Evolutionary conservation across 2,888 invertebrate genomes (phyloP).

Genomic region (Pterobdella sp.): DNA sequence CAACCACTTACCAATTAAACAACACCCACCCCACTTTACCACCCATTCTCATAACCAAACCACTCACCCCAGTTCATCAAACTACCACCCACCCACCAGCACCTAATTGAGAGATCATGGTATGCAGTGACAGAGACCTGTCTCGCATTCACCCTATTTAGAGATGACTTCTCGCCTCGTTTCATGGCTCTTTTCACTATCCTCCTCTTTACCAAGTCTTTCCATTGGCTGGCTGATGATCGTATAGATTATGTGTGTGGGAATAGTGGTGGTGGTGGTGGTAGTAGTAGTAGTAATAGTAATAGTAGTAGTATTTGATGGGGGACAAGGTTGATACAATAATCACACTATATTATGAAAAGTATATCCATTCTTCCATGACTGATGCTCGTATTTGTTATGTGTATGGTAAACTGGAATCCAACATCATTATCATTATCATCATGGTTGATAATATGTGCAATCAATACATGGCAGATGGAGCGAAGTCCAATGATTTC

Average conservation of each 20-base stretch:
- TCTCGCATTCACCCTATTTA: slow-evolving; percentile 93
- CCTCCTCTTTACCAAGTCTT: slow-evolving; percentile 89
- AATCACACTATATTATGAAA: no score
- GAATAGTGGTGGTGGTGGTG: no score
- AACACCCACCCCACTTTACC: neutral
- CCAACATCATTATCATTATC: no score
- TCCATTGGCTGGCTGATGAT: slow-evolving; percentile 99
- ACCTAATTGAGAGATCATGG: slow-evolving; percentile 90
- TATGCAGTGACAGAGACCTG: slow-evolving; percentile 99
- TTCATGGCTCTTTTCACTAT: slow-evolving; percentile 96
- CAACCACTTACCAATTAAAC: neutral
- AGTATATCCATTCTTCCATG: no score
- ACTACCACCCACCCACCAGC: slow-evolving; percentile 55
- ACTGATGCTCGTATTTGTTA: no score
- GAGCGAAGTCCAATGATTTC: slow-evolving; percentile 95
- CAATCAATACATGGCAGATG: no score
- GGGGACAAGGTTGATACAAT: no score
- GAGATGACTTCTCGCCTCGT: slow-evolving; percentile 90
- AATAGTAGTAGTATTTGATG: no score
- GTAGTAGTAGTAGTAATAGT: slow-evolving; percentile 19
- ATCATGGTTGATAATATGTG: no score
- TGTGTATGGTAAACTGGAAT: no score
- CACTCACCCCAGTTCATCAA: neutral
- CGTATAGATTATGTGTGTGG: slow-evolving; percentile 91
- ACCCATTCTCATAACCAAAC: neutral